Conservation (phyloP, 2,797 vertebrate genomes). For the Gambelia wislizenii region DNA sequence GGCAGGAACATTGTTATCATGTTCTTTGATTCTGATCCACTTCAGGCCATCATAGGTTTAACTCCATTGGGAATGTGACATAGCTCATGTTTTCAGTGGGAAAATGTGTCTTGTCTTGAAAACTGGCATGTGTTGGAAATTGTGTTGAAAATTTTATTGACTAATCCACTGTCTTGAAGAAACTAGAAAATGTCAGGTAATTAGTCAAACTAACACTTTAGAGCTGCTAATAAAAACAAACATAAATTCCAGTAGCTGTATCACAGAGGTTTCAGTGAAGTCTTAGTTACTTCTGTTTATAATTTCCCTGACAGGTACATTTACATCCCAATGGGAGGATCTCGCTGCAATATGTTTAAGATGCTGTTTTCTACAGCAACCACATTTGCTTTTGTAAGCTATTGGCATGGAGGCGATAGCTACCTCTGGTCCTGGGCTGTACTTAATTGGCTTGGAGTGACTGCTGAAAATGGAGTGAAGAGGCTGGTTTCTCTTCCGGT, state of each 20-base stretch:
- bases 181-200: slow-evolving; percentile 39
- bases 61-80: slow-evolving; percentile 8
- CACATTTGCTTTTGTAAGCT: slow-evolving; percentile 92
- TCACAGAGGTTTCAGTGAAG: slow-evolving; percentile 36
- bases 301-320: slow-evolving; percentile 87
- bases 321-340: slow-evolving; percentile 94
- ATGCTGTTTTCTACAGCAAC: slow-evolving; percentile 87
- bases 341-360: slow-evolving; percentile 80
- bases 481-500: slow-evolving; percentile 78
- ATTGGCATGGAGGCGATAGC: slow-evolving; percentile 94
- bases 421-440: slow-evolving; percentile 93
- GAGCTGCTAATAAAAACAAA: slow-evolving; percentile 5
- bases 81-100: neutral
- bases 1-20: neutral
- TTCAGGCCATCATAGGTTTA: neutral
- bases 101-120: slow-evolving; percentile 20
- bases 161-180: slow-evolving; percentile 24
- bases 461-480: slow-evolving; percentile 84
- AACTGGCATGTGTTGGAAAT: neutral
- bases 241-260: slow-evolving; percentile 28
- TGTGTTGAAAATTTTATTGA: neutral
- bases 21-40: neutral
- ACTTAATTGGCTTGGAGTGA: slow-evolving; percentile 93
- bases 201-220: slow-evolving; percentile 29
- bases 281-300: slow-evolving; percentile 49